A percentile compares a stretch with the other conserved stretches of the same genome.
Evolutionary conservation across 2,113 vertebrate genomes (phyloP).

Genomic region (Lonchura striata): DNA sequence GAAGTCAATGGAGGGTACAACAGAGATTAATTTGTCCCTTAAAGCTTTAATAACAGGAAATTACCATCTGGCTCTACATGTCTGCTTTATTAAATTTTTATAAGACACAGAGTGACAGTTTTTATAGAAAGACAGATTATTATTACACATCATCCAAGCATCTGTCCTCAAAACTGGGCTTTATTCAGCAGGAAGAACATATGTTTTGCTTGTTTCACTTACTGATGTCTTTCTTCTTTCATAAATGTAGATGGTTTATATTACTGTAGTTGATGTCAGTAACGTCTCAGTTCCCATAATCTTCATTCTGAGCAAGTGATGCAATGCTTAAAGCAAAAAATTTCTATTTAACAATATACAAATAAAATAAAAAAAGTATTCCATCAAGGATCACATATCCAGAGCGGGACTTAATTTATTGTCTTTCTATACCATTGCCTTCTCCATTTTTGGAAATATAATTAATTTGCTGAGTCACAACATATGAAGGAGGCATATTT

Average conservation of each 20-base stretch:
- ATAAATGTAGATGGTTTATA: background rate
- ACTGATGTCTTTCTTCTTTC: background rate
- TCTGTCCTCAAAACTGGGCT: background rate
- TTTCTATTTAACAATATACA: background rate
- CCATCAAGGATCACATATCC: background rate
- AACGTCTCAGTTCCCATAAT: background rate
- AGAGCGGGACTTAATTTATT: background rate
- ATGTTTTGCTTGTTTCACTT: background rate
- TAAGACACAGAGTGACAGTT: background rate
- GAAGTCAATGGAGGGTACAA: constrained; percentile 21
- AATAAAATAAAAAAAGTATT: background rate
- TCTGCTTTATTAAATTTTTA: constrained; percentile 41
- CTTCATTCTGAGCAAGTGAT: background rate
- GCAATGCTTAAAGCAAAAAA: background rate
- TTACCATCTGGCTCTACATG: background rate
- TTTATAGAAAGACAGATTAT: constrained; percentile 10
- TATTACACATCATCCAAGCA: background rate
- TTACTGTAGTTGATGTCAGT: background rate
- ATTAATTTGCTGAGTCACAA: background rate
- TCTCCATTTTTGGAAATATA: background rate
- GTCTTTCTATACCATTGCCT: background rate
- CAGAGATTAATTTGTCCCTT: constrained; percentile 11
- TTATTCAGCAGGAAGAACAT: background rate
- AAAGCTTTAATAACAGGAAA: constrained; percentile 44
- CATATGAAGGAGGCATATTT: background rate